Base-by-base conservation (phyloP, 2,797 vertebrate species). In the Erpetoichthys calabaricus region DNA sequence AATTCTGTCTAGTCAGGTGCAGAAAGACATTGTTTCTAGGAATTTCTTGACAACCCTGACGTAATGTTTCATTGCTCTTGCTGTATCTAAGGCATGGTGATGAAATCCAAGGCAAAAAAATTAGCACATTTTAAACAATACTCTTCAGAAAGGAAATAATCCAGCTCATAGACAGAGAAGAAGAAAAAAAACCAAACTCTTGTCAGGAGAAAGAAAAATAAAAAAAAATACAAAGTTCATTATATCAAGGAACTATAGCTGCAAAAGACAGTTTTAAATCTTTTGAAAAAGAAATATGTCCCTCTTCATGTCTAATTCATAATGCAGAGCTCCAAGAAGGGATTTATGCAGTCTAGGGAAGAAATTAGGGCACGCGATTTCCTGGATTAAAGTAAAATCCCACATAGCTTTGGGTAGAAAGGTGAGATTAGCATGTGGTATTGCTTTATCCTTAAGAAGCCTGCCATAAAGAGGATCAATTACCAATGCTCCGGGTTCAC, bases 161-260 rank as follows among this genome's bases (percentile, higher is more conserved):
- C 25, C 25, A 25, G 25, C 25, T 25, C 25, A 25, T 25, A 25
- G 25, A 25, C 25, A 25, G 25, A 25, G n/a, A n/a, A n/a, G n/a
- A n/a, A n/a, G 25, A 25, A 25, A 25, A 25, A 25, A 25, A 25
- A n/a, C n/a, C n/a, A n/a, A 25, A 2, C 25, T 25, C 25, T 25
- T 25, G 25, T 25, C 25, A 25, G 25, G 25, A 25, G 25, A 25
- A 25, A 25, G 1, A 25, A 25, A 25, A n/a, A 25, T n/a, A 45
- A 47, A 55, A 53, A 42, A 53, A 47, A 65, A 65, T 59, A 59
- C 45, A 63, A 56, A 44, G 58, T 10, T 60, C 58, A 53, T 47
- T 44, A 51, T 43, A 47, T 56, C 45, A 45, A 59, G 57, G 6
- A 57, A 10, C 47, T 53, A 46, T 44, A 44, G 45, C 53, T 8